Conservation (phyloP, 2,113 vertebrate genomes). For the Salvelinus fontinalis region DNA sequence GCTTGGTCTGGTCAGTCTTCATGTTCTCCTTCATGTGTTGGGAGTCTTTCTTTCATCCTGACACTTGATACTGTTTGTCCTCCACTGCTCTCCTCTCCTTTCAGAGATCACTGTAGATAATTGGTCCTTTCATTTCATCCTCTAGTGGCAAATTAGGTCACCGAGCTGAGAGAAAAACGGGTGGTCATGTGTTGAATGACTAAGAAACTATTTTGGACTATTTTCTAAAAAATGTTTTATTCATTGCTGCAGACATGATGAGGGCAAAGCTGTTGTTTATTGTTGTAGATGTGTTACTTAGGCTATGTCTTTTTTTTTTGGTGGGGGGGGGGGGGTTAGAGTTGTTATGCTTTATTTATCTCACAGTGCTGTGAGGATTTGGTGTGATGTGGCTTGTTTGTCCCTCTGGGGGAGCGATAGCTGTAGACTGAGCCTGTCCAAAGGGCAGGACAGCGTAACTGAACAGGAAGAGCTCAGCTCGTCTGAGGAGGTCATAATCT, state of each 20-base stretch:
- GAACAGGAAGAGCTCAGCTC: neutral
- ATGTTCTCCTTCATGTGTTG: neutral
- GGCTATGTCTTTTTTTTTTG: neutral
- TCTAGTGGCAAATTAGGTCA: conserved; percentile 22
- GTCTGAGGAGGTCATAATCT: neutral
- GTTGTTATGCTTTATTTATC: neutral
- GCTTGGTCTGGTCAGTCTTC: neutral
- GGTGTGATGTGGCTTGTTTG: neutral
- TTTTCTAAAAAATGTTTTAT: neutral
- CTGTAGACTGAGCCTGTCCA: neutral
- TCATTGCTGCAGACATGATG: neutral
- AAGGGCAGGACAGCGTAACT: neutral
- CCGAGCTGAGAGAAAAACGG: conserved; percentile 3
- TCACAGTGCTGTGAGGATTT: neutral
- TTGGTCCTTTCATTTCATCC: conserved; percentile 22
- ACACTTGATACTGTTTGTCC: neutral
- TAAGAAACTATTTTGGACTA: neutral
- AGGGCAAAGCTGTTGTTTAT: neutral
- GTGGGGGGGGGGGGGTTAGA: no score
- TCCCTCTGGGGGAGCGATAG: neutral
- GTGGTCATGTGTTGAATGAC: neutral
- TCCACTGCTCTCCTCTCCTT: neutral
- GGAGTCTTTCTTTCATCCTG: conserved; percentile 1
- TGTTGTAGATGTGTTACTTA: neutral
- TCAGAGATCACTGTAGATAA: conserved; percentile 1